phyloP scores from a whole-genome alignment of 2,113 vertebrate species.

The Engystomops pustulosus region DNA sequence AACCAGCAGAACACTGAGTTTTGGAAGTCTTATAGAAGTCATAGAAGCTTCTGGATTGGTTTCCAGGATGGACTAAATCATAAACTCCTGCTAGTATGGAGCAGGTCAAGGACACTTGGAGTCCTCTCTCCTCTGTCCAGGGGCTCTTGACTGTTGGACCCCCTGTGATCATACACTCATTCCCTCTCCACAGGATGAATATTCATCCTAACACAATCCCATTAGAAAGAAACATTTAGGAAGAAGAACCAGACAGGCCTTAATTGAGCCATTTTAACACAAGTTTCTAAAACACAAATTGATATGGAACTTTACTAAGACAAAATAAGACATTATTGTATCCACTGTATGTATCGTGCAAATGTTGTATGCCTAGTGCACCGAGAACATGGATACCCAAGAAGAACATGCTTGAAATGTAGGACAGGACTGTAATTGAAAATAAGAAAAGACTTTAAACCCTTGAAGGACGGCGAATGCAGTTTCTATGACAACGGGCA shows the following conservation, averaged over 20 bases:
- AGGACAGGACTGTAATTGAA: slow-evolving; percentile 66
- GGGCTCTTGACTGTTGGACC: no score
- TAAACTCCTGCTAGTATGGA: no score
- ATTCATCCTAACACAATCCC: no score
- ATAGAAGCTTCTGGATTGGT: no score
- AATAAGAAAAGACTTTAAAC: slow-evolving; percentile 69
- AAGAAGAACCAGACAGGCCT: neutral
- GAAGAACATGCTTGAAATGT: slow-evolving; percentile 64
- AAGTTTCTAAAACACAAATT: neutral
- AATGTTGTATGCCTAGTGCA: neutral
- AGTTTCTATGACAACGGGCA: slow-evolving; percentile 71
- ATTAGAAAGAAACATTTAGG: neutral
- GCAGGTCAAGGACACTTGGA: no score
- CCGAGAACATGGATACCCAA: slow-evolving; percentile 42
- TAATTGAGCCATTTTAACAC: neutral
- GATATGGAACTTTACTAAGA: neutral
- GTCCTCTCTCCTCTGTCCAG: no score
- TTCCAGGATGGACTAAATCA: no score
- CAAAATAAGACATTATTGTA: neutral
- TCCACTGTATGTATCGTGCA: neutral
- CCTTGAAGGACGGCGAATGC: slow-evolving; percentile 66
- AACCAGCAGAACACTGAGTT: no score
- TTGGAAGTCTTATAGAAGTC: no score
- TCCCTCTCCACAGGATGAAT: no score
- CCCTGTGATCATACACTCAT: no score